Conservation (phyloP, 2,113 vertebrate species). For the Cyphomyrus discorhynchus region DNA sequence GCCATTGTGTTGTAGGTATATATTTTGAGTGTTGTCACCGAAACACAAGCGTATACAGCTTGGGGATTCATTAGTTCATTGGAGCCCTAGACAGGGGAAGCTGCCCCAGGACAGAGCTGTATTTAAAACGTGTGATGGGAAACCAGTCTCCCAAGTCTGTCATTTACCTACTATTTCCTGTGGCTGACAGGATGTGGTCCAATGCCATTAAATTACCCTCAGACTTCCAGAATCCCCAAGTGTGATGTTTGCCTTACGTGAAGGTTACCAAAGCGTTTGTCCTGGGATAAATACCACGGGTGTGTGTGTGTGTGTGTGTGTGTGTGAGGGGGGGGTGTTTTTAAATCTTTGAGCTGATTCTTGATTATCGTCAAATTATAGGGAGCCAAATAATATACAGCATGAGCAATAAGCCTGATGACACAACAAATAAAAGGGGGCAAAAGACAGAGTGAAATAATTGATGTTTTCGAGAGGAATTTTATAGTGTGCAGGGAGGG, state of each 20-base stretch:
- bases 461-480: background rate
- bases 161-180: conserved; percentile 55
- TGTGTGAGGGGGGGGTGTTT: background rate
- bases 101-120: conserved; percentile 20
- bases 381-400: background rate
- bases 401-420: background rate
- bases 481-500: conserved; percentile 10
- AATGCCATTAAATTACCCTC: conserved; percentile 24
- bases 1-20: background rate
- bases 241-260: conserved; percentile 39
- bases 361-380: background rate
- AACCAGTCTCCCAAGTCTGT: conserved; percentile 47
- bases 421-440: background rate
- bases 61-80: conserved; percentile 13
- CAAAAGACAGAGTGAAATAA: background rate
- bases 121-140: conserved; percentile 43
- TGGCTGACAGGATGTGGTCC: conserved; percentile 49
- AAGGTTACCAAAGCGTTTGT: conserved; percentile 37
- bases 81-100: conserved; percentile 6
- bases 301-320: too few relatives aligned
- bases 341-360: background rate
- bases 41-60: background rate
- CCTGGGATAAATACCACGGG: conserved; percentile 6
- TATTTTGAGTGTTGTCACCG: background rate
- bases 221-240: conserved; percentile 39